These are phyloP conservation scores for Hydriomena furcata DNA, from an alignment of 2,888 invertebrate species.

Conservation along the genomic window DNA sequence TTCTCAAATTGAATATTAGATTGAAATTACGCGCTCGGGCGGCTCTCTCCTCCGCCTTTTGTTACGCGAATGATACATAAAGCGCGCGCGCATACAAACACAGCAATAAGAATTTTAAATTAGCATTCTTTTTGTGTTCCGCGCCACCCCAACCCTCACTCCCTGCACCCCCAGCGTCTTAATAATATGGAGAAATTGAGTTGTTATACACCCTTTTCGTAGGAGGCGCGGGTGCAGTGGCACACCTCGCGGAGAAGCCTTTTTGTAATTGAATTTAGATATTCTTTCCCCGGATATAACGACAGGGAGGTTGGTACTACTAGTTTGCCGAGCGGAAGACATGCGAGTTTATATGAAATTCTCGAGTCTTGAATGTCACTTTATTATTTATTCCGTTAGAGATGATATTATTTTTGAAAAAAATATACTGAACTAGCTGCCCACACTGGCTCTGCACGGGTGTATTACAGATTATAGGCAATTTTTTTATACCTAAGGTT, in stretches of 20 bases:
- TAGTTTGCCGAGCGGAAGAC: slow-evolving; percentile 64
- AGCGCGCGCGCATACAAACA: slow-evolving; percentile 81
- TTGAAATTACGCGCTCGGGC: slow-evolving; percentile 81
- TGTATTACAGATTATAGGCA: too few relatives aligned
- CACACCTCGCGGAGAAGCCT: slow-evolving; percentile 77
- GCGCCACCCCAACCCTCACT: slow-evolving; percentile 65
- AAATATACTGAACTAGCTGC: slow-evolving; percentile 55
- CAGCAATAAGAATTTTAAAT: slow-evolving; percentile 82
- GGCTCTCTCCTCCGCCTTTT: slow-evolving; percentile 74
- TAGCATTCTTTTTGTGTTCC: slow-evolving; percentile 82
- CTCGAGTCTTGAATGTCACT: slow-evolving; percentile 54
- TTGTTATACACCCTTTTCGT: slow-evolving; percentile 79
- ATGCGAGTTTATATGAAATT: slow-evolving; percentile 74
- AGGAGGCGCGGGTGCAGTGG: slow-evolving; percentile 79
- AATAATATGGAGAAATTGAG: slow-evolving; percentile 83
- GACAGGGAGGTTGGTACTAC: slow-evolving; percentile 59
- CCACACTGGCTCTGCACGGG: too few relatives aligned
- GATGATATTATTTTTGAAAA: slow-evolving; percentile 13
- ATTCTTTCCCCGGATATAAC: slow-evolving; percentile 76
- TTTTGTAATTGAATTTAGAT: slow-evolving; percentile 83
- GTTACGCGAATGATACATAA: slow-evolving; percentile 79
- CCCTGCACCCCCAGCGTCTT: slow-evolving; percentile 70
- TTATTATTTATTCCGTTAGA: slow-evolving; percentile 45
- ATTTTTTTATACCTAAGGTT: too few relatives aligned
- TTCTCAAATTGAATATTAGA: slow-evolving; percentile 82